Conservation (phyloP, 2,797 vertebrate species). For the Gastrophryne carolinensis region DNA sequence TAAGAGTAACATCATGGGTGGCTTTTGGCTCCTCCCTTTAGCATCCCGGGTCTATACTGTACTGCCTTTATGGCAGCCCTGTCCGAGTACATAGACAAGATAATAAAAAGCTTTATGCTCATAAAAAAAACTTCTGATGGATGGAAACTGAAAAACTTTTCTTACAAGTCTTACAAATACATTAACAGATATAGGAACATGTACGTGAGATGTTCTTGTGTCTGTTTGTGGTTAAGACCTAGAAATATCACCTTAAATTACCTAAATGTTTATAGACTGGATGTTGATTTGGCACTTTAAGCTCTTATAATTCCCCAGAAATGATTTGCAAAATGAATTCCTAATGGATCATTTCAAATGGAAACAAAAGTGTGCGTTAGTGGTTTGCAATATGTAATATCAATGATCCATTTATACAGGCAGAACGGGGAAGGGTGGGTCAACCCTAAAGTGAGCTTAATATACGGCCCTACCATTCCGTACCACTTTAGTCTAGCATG, state of each 20-base stretch:
- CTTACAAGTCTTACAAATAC: constrained; percentile 10
- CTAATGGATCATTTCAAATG: constrained; percentile 45
- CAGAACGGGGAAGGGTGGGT: not conserved
- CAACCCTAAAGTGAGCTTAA: constrained; percentile 19
- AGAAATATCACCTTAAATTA: constrained; percentile 13
- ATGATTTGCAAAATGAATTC: constrained; percentile 41
- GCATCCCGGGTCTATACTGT: too few species aligned
- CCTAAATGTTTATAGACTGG: constrained; percentile 12
- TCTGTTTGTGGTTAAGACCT: constrained; percentile 26
- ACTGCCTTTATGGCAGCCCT: too few species aligned
- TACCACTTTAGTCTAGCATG: constrained; percentile 36
- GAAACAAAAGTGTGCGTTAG: constrained; percentile 13
- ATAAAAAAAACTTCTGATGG: too few species aligned
- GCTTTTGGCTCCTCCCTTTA: too few species aligned
- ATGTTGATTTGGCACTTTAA: constrained; percentile 12
- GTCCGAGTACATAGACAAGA: too few species aligned
- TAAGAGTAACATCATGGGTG: too few species aligned
- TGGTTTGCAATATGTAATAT: constrained; percentile 27
- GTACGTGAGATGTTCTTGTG: not conserved
- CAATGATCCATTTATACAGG: constrained; percentile 26
- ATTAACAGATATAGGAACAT: constrained; percentile 21
- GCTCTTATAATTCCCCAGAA: constrained; percentile 16
- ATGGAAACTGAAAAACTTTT: constrained; percentile 4
- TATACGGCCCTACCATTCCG: not conserved
- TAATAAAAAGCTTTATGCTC: too few species aligned